Evolutionary conservation across 2,113 vertebrate genomes (phyloP).

Genomic region (Ciconia boyciana): DNA sequence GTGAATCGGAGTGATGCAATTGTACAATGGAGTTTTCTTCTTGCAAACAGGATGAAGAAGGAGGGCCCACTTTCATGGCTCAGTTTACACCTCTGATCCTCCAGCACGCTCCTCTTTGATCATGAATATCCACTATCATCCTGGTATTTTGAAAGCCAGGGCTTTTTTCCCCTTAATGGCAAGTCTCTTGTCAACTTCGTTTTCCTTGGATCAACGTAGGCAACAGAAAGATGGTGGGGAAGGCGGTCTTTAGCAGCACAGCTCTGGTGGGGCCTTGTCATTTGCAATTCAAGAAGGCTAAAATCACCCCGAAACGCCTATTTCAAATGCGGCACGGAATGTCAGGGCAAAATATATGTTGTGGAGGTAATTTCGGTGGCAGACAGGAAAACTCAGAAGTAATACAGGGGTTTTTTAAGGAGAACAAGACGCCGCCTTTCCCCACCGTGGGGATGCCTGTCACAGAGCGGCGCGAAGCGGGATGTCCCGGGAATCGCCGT

Average conservation of each 20-base stretch:
- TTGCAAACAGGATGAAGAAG: not conserved
- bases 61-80: not conserved
- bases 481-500: not conserved
- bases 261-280: not conserved
- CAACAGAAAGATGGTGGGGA: not conserved
- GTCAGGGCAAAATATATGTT: not conserved
- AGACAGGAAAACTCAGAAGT: not conserved
- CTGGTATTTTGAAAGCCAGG: not conserved
- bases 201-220: not conserved
- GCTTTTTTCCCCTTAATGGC: too few relatives aligned
- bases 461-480: not conserved
- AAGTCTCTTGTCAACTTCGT: not conserved
- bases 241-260: not conserved
- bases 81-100: not conserved
- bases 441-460: not conserved
- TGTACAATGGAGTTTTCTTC: not conserved
- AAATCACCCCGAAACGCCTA: fast-evolving
- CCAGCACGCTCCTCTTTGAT: not conserved
- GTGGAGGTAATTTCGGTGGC: not conserved
- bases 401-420: not conserved
- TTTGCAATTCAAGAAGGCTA: too few relatives aligned
- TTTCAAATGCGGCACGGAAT: fast-evolving
- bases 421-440: not conserved
- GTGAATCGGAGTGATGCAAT: not conserved
- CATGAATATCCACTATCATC: not conserved